Evolutionary conservation across 1,140 invertebrate species (phyloP), one percentile per base, ranked within the genome.

Genomic region (Conus ventricosus): DNA sequence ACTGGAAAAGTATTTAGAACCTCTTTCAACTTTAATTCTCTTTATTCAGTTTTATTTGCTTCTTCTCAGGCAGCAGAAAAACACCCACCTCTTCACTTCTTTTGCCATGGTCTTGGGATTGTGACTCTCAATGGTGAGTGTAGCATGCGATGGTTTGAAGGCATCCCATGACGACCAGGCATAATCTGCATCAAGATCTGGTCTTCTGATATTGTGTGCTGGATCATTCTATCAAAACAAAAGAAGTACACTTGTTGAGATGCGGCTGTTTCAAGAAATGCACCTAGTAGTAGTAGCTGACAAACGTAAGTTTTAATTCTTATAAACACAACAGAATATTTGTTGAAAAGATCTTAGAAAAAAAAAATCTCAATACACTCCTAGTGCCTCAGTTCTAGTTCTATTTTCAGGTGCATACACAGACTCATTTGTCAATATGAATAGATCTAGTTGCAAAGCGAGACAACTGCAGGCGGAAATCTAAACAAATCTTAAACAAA

Each of bases 181-280:
- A 97, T 96, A 90, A 97, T 97, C 91, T 96, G 96, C 96, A 97
- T 97, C 91, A 96, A 96, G 92, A 97, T 97, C 95, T 97, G 96
- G 96, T 97, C 96, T 76, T 96, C 95, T 84, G 96, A 96, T 88
- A 97, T 96, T 81, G 96, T 96, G 90, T 97, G 96, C 89, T 97
- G 96, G 89, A 97, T 96, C 91, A 97, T 97, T 81, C 97, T 97
- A 92, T 27, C 91, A 91, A 88, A 88, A 84, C 25, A 89, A 87
- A 83, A n/a, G 81, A 39, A 39, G 39, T 39, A 39, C 39, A 39
- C 3, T 39, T 39, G 39, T 39, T 39, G 39, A 39, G 39, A 39
- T 39, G 39, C 3, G 39, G 39, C 3, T 39, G 39, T 39, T 78
- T 23, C 51, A 75, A 15, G 78, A n/a, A 27, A 27, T n/a, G n/a